Percentiles rank a stretch among this genome's conserved stretches.
Evolutionary conservation across 2,888 invertebrate species (phyloP).

Genomic region (Caenorhabditis sp.): DNA sequence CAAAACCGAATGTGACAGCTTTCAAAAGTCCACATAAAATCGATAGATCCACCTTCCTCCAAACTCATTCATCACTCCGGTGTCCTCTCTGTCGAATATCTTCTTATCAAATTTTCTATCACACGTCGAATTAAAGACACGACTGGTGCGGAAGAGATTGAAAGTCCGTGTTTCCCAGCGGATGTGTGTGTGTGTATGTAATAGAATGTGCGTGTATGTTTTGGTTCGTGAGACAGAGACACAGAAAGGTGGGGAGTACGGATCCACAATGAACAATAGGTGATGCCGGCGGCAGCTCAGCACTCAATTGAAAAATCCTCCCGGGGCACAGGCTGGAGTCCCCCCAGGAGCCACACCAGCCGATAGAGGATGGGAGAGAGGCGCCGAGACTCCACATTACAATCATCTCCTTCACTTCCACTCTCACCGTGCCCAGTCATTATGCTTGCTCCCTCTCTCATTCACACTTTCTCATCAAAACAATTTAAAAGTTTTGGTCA

Average conservation of each 20-base stretch:
- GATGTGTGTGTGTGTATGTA: no score
- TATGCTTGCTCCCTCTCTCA: slow-evolving; percentile 62
- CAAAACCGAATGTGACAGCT: slow-evolving; percentile 50
- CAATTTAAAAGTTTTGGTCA: slow-evolving; percentile 48
- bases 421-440: slow-evolving; percentile 57
- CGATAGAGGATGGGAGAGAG: slow-evolving; percentile 25
- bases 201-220: slow-evolving; percentile 24
- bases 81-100: slow-evolving; percentile 36
- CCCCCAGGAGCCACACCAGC: slow-evolving; percentile 16
- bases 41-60: slow-evolving; percentile 40
- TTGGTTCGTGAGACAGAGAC: slow-evolving; percentile 56
- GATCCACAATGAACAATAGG: slow-evolving; percentile 58
- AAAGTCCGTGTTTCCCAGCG: not conserved
- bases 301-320: slow-evolving; percentile 45
- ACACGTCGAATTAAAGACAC: slow-evolving; percentile 51
- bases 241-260: slow-evolving; percentile 51
- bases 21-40: slow-evolving; percentile 53
- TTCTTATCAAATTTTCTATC: slow-evolving; percentile 49
- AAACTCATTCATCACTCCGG: slow-evolving; percentile 43
- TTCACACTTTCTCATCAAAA: slow-evolving; percentile 65
- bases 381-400: slow-evolving; percentile 65
- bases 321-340: slow-evolving; percentile 11
- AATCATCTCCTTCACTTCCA: slow-evolving; percentile 51
- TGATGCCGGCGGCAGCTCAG: slow-evolving; percentile 39
- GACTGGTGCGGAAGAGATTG: not conserved